A percentile compares a stretch with the other conserved stretches of the same genome.
These are phyloP conservation scores for Coptodon bakossiorum DNA, from an alignment of 2,113 vertebrate genomes.

Conservation along the genomic window DNA sequence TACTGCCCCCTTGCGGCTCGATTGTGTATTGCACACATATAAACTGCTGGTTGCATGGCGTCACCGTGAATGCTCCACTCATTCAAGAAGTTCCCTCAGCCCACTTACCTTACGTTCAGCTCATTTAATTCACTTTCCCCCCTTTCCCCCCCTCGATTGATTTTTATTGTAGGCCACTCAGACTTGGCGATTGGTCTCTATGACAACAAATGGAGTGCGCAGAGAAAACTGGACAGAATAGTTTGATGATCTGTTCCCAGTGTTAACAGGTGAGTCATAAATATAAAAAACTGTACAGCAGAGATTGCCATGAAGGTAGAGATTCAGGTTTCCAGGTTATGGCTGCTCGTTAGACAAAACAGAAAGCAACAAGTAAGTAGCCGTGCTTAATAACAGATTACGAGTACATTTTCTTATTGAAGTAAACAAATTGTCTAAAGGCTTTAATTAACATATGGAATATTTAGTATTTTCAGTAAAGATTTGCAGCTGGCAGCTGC, in stretches of 20 bases:
- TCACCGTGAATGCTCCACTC: neutral
- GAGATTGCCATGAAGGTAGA: neutral
- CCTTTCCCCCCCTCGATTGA: fast-evolving
- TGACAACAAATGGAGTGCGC: slow-evolving; percentile 5
- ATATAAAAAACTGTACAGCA: neutral
- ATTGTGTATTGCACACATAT: neutral
- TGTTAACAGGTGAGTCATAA: slow-evolving; percentile 27
- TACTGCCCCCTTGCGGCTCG: slow-evolving; percentile 8
- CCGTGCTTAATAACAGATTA: neutral
- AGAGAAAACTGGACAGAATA: neutral
- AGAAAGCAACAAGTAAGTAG: slow-evolving; percentile 18
- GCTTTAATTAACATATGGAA: neutral
- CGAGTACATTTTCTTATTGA: neutral
- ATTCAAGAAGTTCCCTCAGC: neutral
- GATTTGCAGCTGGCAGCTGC: neutral
- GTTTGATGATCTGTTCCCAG: neutral
- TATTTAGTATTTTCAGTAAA: neutral
- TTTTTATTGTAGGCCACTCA: neutral
- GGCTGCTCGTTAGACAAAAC: neutral
- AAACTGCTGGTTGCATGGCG: neutral
- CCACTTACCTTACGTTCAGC: neutral
- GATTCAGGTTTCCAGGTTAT: neutral
- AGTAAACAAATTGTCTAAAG: neutral
- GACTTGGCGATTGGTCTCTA: neutral
- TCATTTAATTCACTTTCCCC: neutral